Evolutionary conservation across 2,113 vertebrate species (phyloP).

Genomic region (Pipra filicauda): DNA sequence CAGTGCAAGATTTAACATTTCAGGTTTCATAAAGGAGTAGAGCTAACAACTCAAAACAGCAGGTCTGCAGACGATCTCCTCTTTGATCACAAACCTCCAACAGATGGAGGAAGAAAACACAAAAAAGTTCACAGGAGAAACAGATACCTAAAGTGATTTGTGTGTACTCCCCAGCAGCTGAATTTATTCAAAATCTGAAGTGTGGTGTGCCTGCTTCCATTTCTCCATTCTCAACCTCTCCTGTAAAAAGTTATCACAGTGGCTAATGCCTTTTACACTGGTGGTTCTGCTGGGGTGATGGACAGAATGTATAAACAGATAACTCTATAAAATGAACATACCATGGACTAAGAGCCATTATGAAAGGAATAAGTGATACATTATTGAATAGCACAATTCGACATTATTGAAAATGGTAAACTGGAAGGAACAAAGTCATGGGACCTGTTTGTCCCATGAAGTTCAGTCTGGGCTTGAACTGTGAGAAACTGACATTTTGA

Average conservation of each 20-base stretch:
- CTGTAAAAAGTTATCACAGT: not conserved
- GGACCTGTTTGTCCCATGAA: not conserved
- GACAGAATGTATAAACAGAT: not conserved
- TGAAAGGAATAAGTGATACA: not conserved
- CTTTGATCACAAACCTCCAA: not conserved
- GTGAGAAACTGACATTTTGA: not conserved
- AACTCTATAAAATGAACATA: not conserved
- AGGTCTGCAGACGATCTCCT: not conserved
- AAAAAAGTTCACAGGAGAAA: not conserved
- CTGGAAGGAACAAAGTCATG: not conserved
- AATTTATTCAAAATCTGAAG: not conserved
- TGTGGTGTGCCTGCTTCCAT: not conserved
- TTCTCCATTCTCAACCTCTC: not conserved
- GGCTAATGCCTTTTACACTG: not conserved
- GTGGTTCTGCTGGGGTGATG: not conserved
- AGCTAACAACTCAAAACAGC: not conserved
- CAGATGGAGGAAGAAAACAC: not conserved
- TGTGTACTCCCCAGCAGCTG: not conserved
- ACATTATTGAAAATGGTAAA: not conserved
- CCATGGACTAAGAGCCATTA: not conserved
- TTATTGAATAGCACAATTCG: not conserved
- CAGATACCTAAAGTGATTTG: not conserved
- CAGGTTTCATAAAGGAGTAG: not conserved
- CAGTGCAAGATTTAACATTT: not conserved
- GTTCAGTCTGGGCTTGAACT: not conserved